A percentile compares a stretch with the other conserved stretches of the same genome.
Conservation (phyloP, 2,113 vertebrate genomes). For the Rhea pennata region DNA sequence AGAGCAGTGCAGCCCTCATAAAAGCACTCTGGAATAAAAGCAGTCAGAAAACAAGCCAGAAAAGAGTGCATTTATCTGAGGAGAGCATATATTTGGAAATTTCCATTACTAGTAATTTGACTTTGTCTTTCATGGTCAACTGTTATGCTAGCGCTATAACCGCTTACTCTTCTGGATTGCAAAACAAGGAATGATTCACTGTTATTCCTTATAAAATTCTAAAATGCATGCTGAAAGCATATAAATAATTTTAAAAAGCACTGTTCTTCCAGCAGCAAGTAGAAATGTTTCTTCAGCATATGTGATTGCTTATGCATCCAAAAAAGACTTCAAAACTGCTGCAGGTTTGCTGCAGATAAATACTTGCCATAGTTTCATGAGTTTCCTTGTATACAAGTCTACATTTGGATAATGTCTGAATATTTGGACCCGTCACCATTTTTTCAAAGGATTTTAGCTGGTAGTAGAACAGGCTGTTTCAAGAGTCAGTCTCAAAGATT, state of each 20-base stretch:
- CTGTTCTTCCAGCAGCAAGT: not conserved
- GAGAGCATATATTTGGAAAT: conserved; percentile 22
- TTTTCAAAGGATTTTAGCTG: not conserved
- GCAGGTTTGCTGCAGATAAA: not conserved
- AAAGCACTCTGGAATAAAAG: not conserved
- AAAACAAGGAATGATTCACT: conserved; percentile 14
- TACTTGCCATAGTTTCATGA: not conserved
- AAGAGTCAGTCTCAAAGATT: not conserved
- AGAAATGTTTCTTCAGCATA: not conserved
- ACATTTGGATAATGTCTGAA: not conserved
- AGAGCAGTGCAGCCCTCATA: not conserved
- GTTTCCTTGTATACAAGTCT: not conserved
- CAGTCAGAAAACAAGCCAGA: not conserved
- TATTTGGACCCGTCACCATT: not conserved
- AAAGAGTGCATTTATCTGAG: not conserved
- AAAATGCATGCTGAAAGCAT: not conserved
- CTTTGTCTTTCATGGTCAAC: not conserved
- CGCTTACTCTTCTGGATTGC: not conserved
- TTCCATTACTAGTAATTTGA: conserved; percentile 17
- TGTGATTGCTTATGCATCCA: conserved; percentile 7
- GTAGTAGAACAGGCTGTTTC: not conserved
- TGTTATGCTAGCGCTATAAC: not conserved
- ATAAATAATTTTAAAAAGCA: conserved; percentile 7
- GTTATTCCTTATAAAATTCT: not conserved
- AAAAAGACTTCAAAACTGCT: not conserved